Conservation (phyloP, 2,797 vertebrate genomes). For the Antrozous pallidus region DNA sequence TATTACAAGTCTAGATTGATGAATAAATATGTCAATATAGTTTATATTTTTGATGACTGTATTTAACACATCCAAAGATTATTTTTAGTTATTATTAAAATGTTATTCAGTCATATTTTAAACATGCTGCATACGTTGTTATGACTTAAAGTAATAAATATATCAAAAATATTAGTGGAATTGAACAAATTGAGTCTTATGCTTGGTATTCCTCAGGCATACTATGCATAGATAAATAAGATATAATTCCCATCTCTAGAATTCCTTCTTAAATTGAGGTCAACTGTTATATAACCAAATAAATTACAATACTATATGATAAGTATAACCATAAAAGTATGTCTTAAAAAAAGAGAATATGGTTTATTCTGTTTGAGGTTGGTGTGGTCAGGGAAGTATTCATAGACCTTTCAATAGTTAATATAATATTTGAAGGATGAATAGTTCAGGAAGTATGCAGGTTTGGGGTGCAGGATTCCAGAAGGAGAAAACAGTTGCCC, state of each 20-base stretch:
- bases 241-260: neutral
- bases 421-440: neutral
- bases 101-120: neutral
- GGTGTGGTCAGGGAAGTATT: neutral
- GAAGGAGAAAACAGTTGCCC: neutral
- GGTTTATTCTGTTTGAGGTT: neutral
- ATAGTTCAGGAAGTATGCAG: neutral
- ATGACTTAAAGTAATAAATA: conserved; percentile 37
- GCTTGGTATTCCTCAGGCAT: neutral
- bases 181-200: neutral
- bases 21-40: neutral
- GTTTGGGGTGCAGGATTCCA: neutral
- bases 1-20: neutral
- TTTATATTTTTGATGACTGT: neutral
- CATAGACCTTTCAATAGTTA: neutral
- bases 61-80: neutral
- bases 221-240: neutral
- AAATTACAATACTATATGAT: neutral
- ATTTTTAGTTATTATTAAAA: conserved; percentile 23
- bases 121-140: neutral
- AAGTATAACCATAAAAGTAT: neutral
- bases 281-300: neutral
- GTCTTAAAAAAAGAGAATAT: neutral
- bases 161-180: neutral
- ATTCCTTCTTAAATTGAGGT: neutral